Conservation (phyloP, 2,113 vertebrate species). For the Protobothrops flavoviridis region DNA sequence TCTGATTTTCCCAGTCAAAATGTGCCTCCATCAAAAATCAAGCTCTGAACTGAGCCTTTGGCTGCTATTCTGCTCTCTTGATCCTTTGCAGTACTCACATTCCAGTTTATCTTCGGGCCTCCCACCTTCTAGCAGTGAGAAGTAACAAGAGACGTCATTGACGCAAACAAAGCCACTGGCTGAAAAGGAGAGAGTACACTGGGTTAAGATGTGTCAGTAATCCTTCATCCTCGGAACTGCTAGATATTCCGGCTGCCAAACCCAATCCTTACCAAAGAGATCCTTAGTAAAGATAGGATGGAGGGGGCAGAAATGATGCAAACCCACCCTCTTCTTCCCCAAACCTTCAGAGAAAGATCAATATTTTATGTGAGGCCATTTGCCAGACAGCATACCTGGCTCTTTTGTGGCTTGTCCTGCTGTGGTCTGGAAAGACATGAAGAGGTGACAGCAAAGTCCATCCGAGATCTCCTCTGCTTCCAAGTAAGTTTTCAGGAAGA, state of each 20-base stretch:
- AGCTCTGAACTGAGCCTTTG: background rate
- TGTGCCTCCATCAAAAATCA: too few species aligned
- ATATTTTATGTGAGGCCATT: background rate
- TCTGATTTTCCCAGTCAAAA: background rate
- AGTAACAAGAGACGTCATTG: slow-evolving; percentile 89
- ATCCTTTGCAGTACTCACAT: slow-evolving; percentile 72
- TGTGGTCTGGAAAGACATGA: slow-evolving; percentile 80
- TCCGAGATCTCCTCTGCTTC: slow-evolving; percentile 77
- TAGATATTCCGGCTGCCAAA: background rate
- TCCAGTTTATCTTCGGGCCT: slow-evolving; percentile 87
- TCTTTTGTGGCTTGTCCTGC: slow-evolving; percentile 53
- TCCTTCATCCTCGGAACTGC: background rate
- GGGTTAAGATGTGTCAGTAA: background rate
- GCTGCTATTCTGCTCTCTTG: background rate
- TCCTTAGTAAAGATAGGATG: background rate
- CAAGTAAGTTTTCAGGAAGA: slow-evolving; percentile 85
- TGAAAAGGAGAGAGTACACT: slow-evolving; percentile 6
- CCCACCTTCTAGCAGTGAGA: slow-evolving; percentile 86
- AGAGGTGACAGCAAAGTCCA: slow-evolving; percentile 79
- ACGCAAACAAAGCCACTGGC: slow-evolving; percentile 75
- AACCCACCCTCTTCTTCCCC: background rate
- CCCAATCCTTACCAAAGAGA: background rate
- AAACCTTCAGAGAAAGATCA: background rate
- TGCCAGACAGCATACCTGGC: background rate
- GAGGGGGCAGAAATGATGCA: background rate